Base-by-base conservation (phyloP, 2,113 vertebrate species). In the Antechinus flavipes region DNA sequence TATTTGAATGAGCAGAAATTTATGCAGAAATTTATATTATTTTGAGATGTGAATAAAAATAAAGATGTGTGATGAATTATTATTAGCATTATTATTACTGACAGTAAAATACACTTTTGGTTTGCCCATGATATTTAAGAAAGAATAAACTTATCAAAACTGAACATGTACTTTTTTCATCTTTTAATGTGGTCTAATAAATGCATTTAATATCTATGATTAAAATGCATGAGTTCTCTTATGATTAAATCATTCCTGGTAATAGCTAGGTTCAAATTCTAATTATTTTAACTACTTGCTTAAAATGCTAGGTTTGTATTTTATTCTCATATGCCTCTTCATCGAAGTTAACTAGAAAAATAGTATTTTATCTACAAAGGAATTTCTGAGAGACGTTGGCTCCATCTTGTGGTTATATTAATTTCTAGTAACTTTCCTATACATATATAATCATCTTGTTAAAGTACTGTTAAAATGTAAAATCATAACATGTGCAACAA, bases 341-440 rank as follows among this genome's bases (percentile, higher is more conserved):
- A 58, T 49, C 94, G 97, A 58, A 91, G 16, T 35, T 91, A 16
- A 90, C 16, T 2, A 30, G 14, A 91, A 89, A 42, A 27, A 26
- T 22, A 76, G 6, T 52, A 0, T 3, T 0, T 12, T 26, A 90
- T 1, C 25, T 94, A 7, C 22, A 7, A 27, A 9, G 26, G 9
- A 46, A 90, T 91, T 14, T 98, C 96, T 92, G 12, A 92, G 90
- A 94, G 94, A 8, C 96, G 98, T 98, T 99, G 98, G 94, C 97
- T 97, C 99, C 98, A 98, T 98, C 98, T 98, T 97, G 98, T 95
- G 98, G 97, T 95, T 1, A 0, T 2, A 2, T 68, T 11, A 90
- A 53, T 90, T 92, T 84, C 68, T 42, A 84, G 7, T 76, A 84
- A 84, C 16, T 84, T 84, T 22, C 68, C n/a, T 76, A 22, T 6